Conservation (phyloP, 2,888 invertebrate genomes). For the Coremacera marginata region DNA sequence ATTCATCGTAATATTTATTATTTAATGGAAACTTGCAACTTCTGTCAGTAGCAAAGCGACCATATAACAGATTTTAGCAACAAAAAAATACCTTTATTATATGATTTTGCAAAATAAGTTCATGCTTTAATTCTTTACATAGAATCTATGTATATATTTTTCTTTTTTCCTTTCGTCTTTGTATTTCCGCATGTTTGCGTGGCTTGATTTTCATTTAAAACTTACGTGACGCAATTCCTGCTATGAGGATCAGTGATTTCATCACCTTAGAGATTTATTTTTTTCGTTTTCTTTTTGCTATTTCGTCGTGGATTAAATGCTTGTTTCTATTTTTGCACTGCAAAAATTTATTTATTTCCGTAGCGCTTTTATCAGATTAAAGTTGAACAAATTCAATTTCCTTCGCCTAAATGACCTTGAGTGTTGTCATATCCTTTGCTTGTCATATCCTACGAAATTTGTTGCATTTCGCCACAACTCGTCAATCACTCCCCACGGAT, state of each 20-base stretch:
- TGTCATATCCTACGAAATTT: neutral
- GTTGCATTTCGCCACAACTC: neutral
- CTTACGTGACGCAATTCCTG: slow-evolving; percentile 1
- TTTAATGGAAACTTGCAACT: too few relatives aligned
- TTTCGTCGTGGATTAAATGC: neutral
- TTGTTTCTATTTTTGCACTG: neutral
- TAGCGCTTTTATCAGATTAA: too few relatives aligned
- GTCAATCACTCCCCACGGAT: neutral
- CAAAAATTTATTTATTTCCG: neutral
- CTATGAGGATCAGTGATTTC: slow-evolving; percentile 10
- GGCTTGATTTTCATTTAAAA: neutral
- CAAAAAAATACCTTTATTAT: too few relatives aligned
- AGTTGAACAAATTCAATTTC: too few relatives aligned
- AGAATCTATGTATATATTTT: neutral
- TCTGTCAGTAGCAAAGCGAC: too few relatives aligned
- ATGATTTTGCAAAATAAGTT: neutral
- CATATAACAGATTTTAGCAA: too few relatives aligned
- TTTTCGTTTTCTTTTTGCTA: neutral
- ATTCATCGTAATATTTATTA: too few relatives aligned
- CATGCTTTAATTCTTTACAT: too few relatives aligned
- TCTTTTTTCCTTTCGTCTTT: neutral
- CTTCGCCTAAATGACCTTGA: neutral
- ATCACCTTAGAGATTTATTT: neutral
- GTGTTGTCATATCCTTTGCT: neutral
- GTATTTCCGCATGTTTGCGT: neutral